Conservation (phyloP, 2,113 vertebrate species). For the Myrmophylax atrothorax region DNA sequence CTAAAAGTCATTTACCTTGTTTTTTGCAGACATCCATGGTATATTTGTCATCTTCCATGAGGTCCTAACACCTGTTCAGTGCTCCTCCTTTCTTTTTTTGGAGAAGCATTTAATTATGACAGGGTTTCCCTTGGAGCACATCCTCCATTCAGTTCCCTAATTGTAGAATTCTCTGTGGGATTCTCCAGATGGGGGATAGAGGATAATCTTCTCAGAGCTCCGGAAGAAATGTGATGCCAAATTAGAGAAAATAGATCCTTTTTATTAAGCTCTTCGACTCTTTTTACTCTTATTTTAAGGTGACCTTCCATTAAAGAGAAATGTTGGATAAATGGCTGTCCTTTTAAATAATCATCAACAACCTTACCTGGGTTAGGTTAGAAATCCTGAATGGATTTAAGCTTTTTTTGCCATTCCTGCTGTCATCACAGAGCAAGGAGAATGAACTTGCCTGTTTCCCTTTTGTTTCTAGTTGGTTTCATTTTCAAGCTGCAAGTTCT, state of each 20-base stretch:
- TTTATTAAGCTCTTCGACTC: constrained; percentile 60
- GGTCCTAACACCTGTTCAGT: constrained; percentile 22
- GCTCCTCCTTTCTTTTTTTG: neutral
- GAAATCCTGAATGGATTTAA: neutral
- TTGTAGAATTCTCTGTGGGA: constrained; percentile 59
- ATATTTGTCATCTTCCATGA: neutral
- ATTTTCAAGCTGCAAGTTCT: neutral
- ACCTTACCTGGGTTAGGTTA: constrained; percentile 4
- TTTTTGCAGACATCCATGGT: neutral
- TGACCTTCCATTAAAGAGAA: constrained; percentile 40
- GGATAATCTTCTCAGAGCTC: constrained; percentile 63
- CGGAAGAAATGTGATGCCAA: constrained; percentile 62
- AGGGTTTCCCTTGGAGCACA: constrained; percentile 48
- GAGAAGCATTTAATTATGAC: constrained; percentile 57
- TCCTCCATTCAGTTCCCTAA: constrained; percentile 49
- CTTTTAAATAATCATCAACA: constrained; percentile 24
- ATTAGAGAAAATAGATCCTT: constrained; percentile 69
- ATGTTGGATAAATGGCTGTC: neutral
- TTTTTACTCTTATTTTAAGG: constrained; percentile 52
- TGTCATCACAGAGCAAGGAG: neutral
- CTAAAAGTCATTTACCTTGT: neutral
- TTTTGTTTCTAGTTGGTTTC: neutral
- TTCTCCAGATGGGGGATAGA: constrained; percentile 65
- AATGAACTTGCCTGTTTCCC: neutral
- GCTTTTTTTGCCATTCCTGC: neutral